A percentile compares a stretch with the other conserved stretches of the same genome.
These are phyloP conservation scores for Mellilla xanthometata DNA, from an alignment of 2,888 invertebrate genomes.

Conservation along the genomic window DNA sequence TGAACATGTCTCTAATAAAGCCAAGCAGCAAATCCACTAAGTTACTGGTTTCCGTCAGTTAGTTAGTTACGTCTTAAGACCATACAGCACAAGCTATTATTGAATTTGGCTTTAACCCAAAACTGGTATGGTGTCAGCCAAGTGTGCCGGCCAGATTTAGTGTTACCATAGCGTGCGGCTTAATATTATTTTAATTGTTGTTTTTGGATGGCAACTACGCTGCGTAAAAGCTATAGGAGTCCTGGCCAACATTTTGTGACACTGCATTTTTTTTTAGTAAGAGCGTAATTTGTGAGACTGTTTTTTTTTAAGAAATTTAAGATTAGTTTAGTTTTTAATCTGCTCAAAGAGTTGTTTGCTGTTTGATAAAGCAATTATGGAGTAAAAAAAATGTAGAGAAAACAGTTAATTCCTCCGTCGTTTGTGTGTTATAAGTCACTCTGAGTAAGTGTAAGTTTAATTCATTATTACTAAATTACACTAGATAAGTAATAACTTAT, in stretches of 20 bases:
- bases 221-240: background rate
- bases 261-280: background rate
- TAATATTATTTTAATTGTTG: constrained; percentile 29
- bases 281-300: too few relatives aligned
- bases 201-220: constrained; percentile 1
- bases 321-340: too few relatives aligned
- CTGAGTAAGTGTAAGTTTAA: too few relatives aligned
- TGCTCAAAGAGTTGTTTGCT: too few relatives aligned
- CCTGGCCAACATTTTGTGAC: background rate
- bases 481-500: too few relatives aligned
- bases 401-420: too few relatives aligned
- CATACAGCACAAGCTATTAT: constrained; percentile 60
- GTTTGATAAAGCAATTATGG: too few relatives aligned
- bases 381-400: too few relatives aligned
- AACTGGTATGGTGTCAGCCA: constrained; percentile 60
- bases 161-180: constrained; percentile 41
- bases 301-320: too few relatives aligned
- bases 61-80: constrained; percentile 47
- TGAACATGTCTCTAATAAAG: background rate
- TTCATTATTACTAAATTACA: too few relatives aligned
- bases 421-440: too few relatives aligned
- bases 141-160: constrained; percentile 61
- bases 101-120: constrained; percentile 67
- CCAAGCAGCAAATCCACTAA: constrained; percentile 18
- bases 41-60: constrained; percentile 38